Evolutionary conservation across 1,140 invertebrate species (phyloP), one percentile per base, ranked within the genome.

Genomic region (Riptortus pedestris): DNA sequence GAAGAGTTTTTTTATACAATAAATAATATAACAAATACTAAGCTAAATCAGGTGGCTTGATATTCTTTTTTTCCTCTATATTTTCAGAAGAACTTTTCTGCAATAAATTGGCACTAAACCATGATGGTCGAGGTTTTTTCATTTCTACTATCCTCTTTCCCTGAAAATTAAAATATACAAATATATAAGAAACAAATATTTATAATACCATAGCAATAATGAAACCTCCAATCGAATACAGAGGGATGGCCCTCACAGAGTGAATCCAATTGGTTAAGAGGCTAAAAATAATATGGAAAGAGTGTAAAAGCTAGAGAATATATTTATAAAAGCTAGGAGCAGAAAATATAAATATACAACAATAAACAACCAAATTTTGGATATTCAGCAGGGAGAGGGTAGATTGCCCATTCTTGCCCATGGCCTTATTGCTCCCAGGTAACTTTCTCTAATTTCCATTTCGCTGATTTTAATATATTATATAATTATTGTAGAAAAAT

Each of bases 31-130:
- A n/a, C n/a, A n/a, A n/a, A 38, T 7, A 38, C 14, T 81, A 89
- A 33, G 81, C 85, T 71, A 88, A 75, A 67, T 87, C 78, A 22
- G 81, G 80, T 47, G 85, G 85, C 73, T 88, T 86, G 1, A 88
- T 78, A 75, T 87, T 55, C 26, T 55, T 83, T 68, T 78, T 85
- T 11, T 79, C 80, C 26, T 80, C 75, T 1, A 83, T 80, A 24
- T 80, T 78, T 68, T 83, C 77, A 68, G 86, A 79, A 22, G 85
- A 87, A 26, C 82, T 81, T 73, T 85, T 85, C 69, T 91, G 83
- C 24, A 93, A 71, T 48, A 95, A 76, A 77, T 92, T 92, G 71
- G 83, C 83, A 68, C 83, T 79, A 70, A 91, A 92, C 88, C 88
- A 91, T 26, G 77, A 68, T 20, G 90, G 89, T 63, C 88, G 76